phyloP scores from a whole-genome alignment of 2,113 vertebrate species.

The Corvus moneduloides region DNA sequence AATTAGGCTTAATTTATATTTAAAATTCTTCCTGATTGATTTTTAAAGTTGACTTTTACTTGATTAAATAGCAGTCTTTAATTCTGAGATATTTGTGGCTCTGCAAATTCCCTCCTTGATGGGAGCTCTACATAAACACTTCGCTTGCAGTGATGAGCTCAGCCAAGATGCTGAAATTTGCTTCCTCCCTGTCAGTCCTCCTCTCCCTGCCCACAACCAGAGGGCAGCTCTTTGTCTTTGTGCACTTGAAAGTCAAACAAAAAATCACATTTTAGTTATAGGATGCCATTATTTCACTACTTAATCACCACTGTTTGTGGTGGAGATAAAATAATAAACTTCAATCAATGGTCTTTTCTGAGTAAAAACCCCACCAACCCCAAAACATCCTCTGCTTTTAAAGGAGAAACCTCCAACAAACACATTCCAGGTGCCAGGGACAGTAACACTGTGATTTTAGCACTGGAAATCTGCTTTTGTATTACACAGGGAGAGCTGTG shows the following conservation, averaged over 20 bases:
- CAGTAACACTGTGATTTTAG: background rate
- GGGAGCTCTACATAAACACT: background rate
- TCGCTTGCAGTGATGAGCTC: background rate
- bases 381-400: background rate
- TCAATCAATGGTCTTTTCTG: background rate
- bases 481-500: background rate
- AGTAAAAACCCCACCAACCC: background rate
- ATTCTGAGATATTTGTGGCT: slow-evolving; percentile 53
- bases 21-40: slow-evolving; percentile 46
- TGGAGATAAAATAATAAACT: background rate
- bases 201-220: background rate
- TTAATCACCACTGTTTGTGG: background rate
- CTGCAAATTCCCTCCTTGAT: slow-evolving; percentile 1
- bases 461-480: background rate
- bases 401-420: too few species aligned
- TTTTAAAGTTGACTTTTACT: slow-evolving; percentile 39
- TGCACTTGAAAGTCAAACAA: background rate
- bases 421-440: background rate
- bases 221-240: background rate
- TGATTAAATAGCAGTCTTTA: slow-evolving; percentile 56
- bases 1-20: slow-evolving; percentile 59
- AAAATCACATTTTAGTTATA: background rate
- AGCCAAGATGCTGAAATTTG: background rate
- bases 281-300: background rate
- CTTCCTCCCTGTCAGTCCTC: background rate